A percentile compares a stretch with the other conserved stretches of the same genome.
Conservation (phyloP, 1,140 invertebrate species). For the Solenopsis invicta region DNA sequence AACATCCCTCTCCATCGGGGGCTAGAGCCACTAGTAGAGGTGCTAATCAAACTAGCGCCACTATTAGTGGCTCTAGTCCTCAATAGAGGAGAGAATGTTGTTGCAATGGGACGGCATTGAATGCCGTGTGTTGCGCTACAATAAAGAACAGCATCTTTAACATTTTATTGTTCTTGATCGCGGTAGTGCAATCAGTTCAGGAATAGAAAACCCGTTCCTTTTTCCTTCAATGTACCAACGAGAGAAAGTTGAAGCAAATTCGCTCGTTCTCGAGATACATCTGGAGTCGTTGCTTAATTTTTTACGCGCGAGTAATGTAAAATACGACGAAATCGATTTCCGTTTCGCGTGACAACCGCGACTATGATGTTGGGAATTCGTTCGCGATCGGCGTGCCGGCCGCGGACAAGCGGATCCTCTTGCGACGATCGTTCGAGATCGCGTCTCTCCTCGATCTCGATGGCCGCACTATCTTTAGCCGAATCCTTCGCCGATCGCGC, state of each 20-base stretch:
- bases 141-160: no score
- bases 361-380: background rate
- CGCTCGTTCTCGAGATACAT: background rate
- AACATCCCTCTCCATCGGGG: no score
- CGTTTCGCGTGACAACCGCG: background rate
- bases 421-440: background rate
- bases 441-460: background rate
- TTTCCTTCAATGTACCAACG: no score
- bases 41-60: no score
- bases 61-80: no score
- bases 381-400: background rate
- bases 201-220: no score
- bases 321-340: background rate
- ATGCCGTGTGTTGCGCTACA: no score
- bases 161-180: no score
- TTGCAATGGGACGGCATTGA: no score
- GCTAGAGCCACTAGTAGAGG: no score
- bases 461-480: constrained; percentile 76
- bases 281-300: background rate
- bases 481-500: constrained; percentile 79
- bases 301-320: background rate
- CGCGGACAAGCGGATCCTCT: constrained; percentile 2
- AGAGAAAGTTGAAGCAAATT: background rate
- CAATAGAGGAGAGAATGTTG: no score
- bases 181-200: no score